Conservation (phyloP, 2,888 invertebrate species). For the Apamea anceps region DNA sequence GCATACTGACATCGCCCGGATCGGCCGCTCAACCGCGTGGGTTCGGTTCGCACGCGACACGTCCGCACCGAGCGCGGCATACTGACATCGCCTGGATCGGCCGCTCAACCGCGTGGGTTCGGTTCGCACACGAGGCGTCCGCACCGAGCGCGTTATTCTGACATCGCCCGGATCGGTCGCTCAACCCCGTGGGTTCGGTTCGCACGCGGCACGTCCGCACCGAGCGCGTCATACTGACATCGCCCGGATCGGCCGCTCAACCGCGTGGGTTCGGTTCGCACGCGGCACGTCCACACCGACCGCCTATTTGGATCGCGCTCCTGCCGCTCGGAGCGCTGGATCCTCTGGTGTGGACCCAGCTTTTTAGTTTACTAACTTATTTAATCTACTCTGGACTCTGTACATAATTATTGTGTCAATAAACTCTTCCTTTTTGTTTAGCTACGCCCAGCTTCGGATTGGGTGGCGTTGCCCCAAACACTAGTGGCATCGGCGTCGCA, state of each 20-base stretch:
- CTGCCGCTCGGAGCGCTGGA: background rate
- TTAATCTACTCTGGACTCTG: background rate
- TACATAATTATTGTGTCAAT: background rate
- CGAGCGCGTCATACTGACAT: too few species aligned
- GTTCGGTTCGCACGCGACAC: too few species aligned
- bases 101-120: too few species aligned
- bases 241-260: background rate
- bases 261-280: background rate
- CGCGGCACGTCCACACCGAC: too few species aligned
- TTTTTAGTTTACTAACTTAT: background rate
- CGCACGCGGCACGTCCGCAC: too few species aligned
- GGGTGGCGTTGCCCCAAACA: slow-evolving; percentile 91
- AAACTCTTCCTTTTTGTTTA: slow-evolving; percentile 51
- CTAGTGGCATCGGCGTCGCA: slow-evolving; percentile 78
- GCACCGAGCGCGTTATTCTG: too few species aligned
- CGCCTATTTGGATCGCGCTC: too few species aligned
- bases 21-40: background rate
- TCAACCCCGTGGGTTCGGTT: too few species aligned
- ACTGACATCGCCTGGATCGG: background rate
- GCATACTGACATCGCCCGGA: background rate
- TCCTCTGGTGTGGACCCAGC: background rate
- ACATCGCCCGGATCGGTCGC: background rate
- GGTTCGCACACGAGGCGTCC: too few species aligned
- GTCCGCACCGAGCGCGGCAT: too few species aligned
- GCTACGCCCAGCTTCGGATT: slow-evolving; percentile 91